phyloP scores from a whole-genome alignment of 2,797 vertebrate genomes.

The Diglossa cyanea region DNA sequence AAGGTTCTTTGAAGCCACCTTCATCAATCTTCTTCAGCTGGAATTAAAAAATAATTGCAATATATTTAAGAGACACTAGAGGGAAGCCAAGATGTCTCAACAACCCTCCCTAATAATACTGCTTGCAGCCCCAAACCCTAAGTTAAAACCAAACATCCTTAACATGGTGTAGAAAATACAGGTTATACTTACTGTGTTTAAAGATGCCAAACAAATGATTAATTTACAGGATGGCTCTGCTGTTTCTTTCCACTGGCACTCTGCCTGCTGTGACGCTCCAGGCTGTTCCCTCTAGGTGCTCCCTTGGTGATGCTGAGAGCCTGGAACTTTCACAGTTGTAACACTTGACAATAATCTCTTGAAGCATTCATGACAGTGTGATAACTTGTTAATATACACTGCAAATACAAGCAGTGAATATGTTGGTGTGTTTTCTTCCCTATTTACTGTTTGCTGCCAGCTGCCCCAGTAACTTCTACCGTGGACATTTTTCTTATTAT shows the following conservation, averaged over 20 bases:
- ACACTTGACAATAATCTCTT: constrained; percentile 71
- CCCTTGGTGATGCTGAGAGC: background rate
- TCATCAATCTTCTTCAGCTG: background rate
- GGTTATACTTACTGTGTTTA: background rate
- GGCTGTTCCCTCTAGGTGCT: background rate
- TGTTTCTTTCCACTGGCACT: background rate
- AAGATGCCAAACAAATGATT: background rate
- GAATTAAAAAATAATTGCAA: background rate
- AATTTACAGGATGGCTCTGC: background rate
- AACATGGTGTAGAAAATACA: background rate
- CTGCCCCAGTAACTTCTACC: background rate
- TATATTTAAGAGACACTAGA: constrained; percentile 28
- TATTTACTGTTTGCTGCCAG: background rate
- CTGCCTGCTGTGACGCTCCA: background rate
- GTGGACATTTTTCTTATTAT: fast-evolving
- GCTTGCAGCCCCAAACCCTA: background rate
- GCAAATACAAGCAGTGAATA: constrained; percentile 23
- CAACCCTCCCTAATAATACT: background rate
- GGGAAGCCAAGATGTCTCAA: background rate
- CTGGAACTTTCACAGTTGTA: constrained; percentile 55
- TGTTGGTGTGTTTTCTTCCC: constrained; percentile 40
- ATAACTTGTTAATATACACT: constrained; percentile 74
- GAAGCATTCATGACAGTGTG: constrained; percentile 34
- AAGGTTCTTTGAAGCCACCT: background rate
- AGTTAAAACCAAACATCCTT: background rate